A percentile compares a stretch with the other conserved stretches of the same genome.
Evolutionary conservation across 2,888 invertebrate species (phyloP).

Genomic region (Rotaria socialis): DNA sequence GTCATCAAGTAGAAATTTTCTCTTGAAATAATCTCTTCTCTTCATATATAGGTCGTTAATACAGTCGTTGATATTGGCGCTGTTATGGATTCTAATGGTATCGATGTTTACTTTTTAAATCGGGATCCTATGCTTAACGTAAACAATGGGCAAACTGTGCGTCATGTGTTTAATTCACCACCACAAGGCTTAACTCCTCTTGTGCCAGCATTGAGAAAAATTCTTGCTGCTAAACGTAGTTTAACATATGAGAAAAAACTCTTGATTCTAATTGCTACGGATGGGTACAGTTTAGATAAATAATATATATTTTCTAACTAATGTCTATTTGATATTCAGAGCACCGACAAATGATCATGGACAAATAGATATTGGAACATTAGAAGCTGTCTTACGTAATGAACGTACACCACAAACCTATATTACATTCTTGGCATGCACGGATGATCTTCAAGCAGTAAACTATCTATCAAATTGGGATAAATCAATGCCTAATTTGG

Average conservation of each 20-base stretch:
- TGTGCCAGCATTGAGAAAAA: not conserved
- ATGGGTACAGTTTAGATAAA: not conserved
- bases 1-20: not conserved
- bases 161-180: constrained; percentile 37
- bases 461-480: constrained; percentile 46
- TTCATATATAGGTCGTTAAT: not conserved
- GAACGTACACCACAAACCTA: constrained; percentile 12
- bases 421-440: constrained; percentile 43
- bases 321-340: not conserved
- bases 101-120: constrained; percentile 45
- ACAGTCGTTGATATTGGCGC: constrained; percentile 35
- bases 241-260: constrained; percentile 41
- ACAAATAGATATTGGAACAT: constrained; percentile 36
- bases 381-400: constrained; percentile 38
- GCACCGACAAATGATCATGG: constrained; percentile 45
- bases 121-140: constrained; percentile 18
- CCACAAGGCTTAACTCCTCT: constrained; percentile 43
- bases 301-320: not conserved
- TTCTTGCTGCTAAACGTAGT: constrained; percentile 26
- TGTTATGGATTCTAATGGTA: constrained; percentile 43
- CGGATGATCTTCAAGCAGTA: constrained; percentile 39
- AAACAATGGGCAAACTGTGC: not conserved
- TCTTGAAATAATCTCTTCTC: not conserved
- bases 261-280: constrained; percentile 45
- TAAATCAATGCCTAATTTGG: constrained; percentile 41